Evolutionary conservation across 2,797 vertebrate genomes (phyloP), one percentile per base, ranked within the genome.

Genomic region (Acanthurus leucopareius): DNA sequence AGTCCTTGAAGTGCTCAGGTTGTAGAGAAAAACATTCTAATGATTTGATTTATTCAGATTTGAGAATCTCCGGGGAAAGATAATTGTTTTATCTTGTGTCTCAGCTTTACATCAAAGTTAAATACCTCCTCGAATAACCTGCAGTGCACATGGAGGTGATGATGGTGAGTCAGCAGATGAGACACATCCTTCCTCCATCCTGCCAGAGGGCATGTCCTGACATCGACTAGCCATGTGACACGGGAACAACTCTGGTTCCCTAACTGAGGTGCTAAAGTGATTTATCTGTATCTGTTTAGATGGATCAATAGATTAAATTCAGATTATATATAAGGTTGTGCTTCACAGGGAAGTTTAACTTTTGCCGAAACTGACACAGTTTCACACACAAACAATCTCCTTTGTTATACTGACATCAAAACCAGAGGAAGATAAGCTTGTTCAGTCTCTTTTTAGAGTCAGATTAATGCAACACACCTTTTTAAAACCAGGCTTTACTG

Each of bases 101-200:
- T 71, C 35, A 2, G 53, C 40, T 70, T 80, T 11, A 13, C 56
- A 75, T 86, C 77, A 61, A 58, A 79, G 70, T 62, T 1, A 81
- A 80, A 77, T 3, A 47, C 57, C 63, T 58, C 62, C 65, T 80
- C 11, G 40, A 51, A 90, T 82, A 75, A 78, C 54, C 78, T 78
- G 64, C 19, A 44, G 65, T 22, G 54, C 57, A 38, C 74, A 49
- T 60, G 56, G 47, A 75, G 80, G 71, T 67, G 78, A 86, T 67
- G 75, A 3, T 58, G 65, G 19, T 59, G 85, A 90, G 77, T 93
- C 90, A 89, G 89, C 89, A 86, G 69, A 77, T 59, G 32, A 76
- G 71, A 79, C 61, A 77, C 88, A 85, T 93, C 91, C 92, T 89
- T 88, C 90, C 88, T 92, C 69, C 52, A 56, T 89, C 81, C 86